Evolutionary conservation across 2,888 invertebrate genomes (phyloP), one percentile per base, ranked within the genome.

Genomic region (Monopis laevigella): DNA sequence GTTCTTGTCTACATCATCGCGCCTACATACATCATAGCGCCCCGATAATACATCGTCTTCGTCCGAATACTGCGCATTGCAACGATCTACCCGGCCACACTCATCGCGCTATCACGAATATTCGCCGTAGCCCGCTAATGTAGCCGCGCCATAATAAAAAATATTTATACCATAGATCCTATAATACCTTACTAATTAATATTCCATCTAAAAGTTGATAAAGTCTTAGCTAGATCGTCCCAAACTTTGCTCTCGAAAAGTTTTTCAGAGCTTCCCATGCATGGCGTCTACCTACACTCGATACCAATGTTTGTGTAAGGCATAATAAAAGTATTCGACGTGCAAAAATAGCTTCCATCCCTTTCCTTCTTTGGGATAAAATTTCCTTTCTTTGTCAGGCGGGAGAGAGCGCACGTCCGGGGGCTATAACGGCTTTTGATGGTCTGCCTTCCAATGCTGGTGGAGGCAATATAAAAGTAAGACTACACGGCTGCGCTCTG

Each of bases 361-460:
- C 63, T 51, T 36, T 36, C 36, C 36, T 36, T 36, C 36, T 19
- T 13, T 13, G 21, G 36, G 36, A 36, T 36, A 11, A 8, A 36
- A 42, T 45, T 39, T 39, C 36, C 60, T 51, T 54, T 74, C 77
- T 62, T 64, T 60, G 49, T 71, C 65, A 58, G 56, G 61, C 51
- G 58, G 48, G 59, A 56, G 60, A 67, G 60, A 62, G 48, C 69
- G 71, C 77, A 78, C 81, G 78, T 75, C 78, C 77, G 72, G 69
- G 69, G 73, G 69, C 68, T 63, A 75, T 77, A 78, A 78, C 77
- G 58, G 48, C 67, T 73, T 81, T 82, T 82, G 82, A 82, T 82
- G 81, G 63, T 81, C 81, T 77, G 72, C 77, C 75, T 80, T 78
- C 82, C 82, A 82, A 82, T 82, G 68, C 81, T 74, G 67, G 74